These are phyloP conservation scores for Cinara cedri DNA, from an alignment of 2,888 invertebrate genomes.

Conservation along the genomic window DNA sequence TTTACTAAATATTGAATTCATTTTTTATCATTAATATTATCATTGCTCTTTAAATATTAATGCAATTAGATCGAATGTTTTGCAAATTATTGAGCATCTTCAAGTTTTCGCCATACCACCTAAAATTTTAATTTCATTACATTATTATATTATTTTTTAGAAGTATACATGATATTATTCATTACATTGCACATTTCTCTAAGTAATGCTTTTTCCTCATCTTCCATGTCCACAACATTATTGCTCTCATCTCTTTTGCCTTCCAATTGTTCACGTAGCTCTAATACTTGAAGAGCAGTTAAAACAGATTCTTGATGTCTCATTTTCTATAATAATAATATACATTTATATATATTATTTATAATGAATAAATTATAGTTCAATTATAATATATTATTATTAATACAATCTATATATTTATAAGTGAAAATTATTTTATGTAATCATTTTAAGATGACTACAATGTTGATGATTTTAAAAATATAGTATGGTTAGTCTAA, in stretches of 20 bases:
- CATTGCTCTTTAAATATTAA: neutral
- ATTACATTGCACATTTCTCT: constrained; percentile 93
- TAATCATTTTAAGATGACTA: too few relatives aligned
- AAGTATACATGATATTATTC: constrained; percentile 58
- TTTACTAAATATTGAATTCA: neutral
- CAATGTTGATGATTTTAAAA: too few relatives aligned
- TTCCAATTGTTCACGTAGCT: constrained; percentile 86
- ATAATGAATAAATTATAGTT: too few relatives aligned
- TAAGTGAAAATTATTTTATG: too few relatives aligned
- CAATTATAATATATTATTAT: too few relatives aligned
- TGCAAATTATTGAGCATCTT: constrained; percentile 66
- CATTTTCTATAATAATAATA: constrained; percentile 32
- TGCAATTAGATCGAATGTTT: neutral
- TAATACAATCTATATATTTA: too few relatives aligned
- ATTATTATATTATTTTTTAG: neutral
- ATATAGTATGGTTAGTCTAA: too few relatives aligned
- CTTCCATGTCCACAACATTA: constrained; percentile 64
- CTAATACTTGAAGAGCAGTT: constrained; percentile 87
- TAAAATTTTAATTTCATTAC: constrained; percentile 61
- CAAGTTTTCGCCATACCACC: constrained; percentile 90
- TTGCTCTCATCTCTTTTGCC: constrained; percentile 62
- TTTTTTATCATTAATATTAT: constrained; percentile 14
- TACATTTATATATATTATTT: too few relatives aligned
- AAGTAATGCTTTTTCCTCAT: constrained; percentile 89
- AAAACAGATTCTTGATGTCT: constrained; percentile 86